Evolutionary conservation across 1,140 invertebrate species (phyloP).

Genomic region (Phortica variegata): DNA sequence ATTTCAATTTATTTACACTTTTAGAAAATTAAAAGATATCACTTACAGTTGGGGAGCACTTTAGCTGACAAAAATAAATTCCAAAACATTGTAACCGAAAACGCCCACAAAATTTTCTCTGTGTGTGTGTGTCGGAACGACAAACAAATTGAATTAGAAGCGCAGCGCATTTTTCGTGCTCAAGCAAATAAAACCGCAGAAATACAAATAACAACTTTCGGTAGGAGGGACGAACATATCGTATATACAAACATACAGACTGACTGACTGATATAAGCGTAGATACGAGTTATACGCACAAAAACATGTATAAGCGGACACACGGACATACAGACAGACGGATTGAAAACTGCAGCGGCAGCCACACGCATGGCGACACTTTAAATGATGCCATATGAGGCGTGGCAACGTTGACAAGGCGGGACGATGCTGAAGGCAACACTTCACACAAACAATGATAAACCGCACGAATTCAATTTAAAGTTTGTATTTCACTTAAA

Average conservation of each 20-base stretch:
- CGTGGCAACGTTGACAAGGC: too few relatives aligned
- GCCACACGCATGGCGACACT: too few relatives aligned
- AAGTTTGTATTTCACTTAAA: conserved; percentile 44
- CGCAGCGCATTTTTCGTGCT: conserved; percentile 38
- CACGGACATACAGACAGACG: too few relatives aligned
- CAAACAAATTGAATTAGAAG: conserved; percentile 52
- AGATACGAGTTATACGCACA: too few relatives aligned
- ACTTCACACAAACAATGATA: conserved; percentile 52
- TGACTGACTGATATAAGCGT: too few relatives aligned
- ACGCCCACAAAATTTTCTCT: conserved; percentile 28
- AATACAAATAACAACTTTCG: too few relatives aligned
- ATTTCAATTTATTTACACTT: too few relatives aligned
- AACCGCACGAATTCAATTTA: conserved; percentile 52
- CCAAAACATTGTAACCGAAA: conserved; percentile 13
- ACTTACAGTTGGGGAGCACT: conserved; percentile 29
- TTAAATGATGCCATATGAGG: too few relatives aligned
- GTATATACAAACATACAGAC: too few relatives aligned
- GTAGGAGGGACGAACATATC: too few relatives aligned
- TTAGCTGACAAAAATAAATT: conserved; percentile 29
- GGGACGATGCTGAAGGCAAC: too few relatives aligned
- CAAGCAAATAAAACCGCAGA: conserved; percentile 25
- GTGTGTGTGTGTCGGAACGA: conserved; percentile 22
- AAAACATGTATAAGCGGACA: too few relatives aligned
- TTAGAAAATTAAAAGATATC: conserved; percentile 51
- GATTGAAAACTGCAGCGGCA: conserved; percentile 5